Conservation (phyloP, 1,140 invertebrate genomes). For the Branchinecta lindahli region DNA sequence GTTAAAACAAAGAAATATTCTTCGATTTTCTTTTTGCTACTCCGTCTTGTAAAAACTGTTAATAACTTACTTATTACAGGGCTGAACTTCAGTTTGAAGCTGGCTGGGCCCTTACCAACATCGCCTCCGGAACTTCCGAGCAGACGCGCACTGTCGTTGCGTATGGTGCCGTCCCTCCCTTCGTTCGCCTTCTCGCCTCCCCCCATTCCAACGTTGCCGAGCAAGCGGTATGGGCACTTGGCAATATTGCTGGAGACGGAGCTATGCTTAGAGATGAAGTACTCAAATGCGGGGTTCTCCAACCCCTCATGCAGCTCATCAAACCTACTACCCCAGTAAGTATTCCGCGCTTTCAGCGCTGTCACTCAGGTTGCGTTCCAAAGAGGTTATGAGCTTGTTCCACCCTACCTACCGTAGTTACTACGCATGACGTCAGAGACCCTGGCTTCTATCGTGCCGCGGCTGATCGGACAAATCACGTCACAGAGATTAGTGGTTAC, state of each 20-base stretch:
- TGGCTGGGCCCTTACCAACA: slow-evolving; percentile 95
- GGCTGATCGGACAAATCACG: no score
- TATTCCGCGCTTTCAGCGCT: slow-evolving; percentile 1
- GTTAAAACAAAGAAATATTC: no score
- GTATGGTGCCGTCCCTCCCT: slow-evolving; percentile 66
- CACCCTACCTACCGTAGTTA: no score
- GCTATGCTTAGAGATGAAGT: slow-evolving; percentile 56
- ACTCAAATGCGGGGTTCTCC: slow-evolving; percentile 43
- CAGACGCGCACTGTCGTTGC: slow-evolving; percentile 77
- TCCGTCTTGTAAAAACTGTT: no score
- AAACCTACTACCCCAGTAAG: slow-evolving; percentile 39
- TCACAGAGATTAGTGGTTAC: no score
- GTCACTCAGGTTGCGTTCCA: no score
- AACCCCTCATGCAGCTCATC: slow-evolving; percentile 48
- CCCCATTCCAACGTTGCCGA: slow-evolving; percentile 67
- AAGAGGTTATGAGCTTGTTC: no score
- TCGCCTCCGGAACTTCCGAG: slow-evolving; percentile 81
- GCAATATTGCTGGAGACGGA: slow-evolving; percentile 90
- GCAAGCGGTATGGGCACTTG: slow-evolving; percentile 93
- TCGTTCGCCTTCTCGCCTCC: slow-evolving; percentile 59
- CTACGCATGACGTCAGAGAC: no score
- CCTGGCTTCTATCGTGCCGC: no score
- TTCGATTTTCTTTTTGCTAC: no score
- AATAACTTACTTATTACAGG: slow-evolving; percentile 36
- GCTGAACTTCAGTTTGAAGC: slow-evolving; percentile 89